phyloP scores from a whole-genome alignment of 2,113 vertebrate species.

The Sapayoa aenigma region DNA sequence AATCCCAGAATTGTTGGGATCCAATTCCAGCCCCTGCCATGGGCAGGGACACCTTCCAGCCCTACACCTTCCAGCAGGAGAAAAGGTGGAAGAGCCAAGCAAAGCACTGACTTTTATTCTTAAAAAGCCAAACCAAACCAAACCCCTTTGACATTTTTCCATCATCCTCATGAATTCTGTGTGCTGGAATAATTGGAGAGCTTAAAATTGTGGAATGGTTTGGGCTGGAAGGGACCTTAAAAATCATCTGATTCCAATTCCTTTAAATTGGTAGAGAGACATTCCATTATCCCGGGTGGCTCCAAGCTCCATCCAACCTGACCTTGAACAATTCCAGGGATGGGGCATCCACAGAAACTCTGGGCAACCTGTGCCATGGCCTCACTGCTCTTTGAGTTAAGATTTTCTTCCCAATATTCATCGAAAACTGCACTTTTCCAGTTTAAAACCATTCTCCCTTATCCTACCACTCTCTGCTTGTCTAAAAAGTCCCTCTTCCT shows the following conservation, averaged over 20 bases:
- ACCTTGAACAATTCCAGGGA: not conserved
- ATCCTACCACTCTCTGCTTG: not conserved
- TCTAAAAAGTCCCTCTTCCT: not conserved
- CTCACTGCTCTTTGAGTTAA: not conserved
- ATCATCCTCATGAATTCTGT: not conserved
- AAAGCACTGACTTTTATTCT: not conserved
- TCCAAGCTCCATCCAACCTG: not conserved
- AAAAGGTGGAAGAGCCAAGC: not conserved
- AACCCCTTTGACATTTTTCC: not conserved
- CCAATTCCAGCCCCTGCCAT: not conserved
- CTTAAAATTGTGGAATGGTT: not conserved
- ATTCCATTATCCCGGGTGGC: not conserved
- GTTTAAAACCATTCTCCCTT: not conserved
- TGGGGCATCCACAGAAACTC: not conserved
- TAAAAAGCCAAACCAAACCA: not conserved
- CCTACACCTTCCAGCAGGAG: not conserved
- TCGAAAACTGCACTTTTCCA: not conserved
- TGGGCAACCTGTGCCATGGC: not conserved
- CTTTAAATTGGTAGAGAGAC: not conserved
- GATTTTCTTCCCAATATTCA: not conserved
- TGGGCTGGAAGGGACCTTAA: not conserved
- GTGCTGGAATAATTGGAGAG: not conserved
- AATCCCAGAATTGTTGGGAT: not conserved
- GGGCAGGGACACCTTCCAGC: not conserved
- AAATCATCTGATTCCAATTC: accelerated